Base-by-base conservation (phyloP, 2,797 vertebrate genomes). In the Coranthus polyacanthus region DNA sequence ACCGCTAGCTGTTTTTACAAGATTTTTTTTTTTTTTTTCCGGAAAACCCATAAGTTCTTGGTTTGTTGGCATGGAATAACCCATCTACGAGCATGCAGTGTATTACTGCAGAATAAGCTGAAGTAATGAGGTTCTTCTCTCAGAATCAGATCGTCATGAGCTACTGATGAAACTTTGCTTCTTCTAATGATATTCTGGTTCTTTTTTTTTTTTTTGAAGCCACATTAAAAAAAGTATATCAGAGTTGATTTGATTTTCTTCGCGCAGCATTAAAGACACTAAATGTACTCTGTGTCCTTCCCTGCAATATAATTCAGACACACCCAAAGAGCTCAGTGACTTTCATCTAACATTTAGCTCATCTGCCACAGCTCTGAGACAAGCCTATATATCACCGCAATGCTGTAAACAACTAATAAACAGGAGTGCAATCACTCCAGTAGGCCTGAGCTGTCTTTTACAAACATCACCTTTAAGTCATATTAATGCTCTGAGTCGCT, bases 311-410 rank as follows among this genome's bases (percentile, higher is more conserved):
- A n/a, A 12, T n/a, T 38, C 21, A 68, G 59, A 58, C 18, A 8
- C 44, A 50, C 16, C 41, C 32, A 8, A 47, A 45, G 32, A 76
- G 12, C 16, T 26, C 32, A 11, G 12, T 38, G 56, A 71, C 64
- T 66, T 72, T 76, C 43, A 66, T 64, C 51, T 41, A 38, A 65
- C 68, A 65, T 57, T 42, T n/a, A 60, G 36, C 32, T 58, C 26
- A 52, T 77, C 44, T 12, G 17, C 21, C 32, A 37, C 72, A 61
- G 62, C 67, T 72, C 52, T 7, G 44, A 83, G 13, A 65, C 42
- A 55, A 50, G 47, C 17, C 22, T 24, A 5, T 22, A 55, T 13
- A 53, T 45, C 42, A 1, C n/a, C 17, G 20, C 43, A 69, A 10
- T 12, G 46, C 24, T 29, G 34, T 10, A 34, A 66, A 41, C 50